phyloP scores from a whole-genome alignment of 1,140 invertebrate species.

The Papilio aristodemus region DNA sequence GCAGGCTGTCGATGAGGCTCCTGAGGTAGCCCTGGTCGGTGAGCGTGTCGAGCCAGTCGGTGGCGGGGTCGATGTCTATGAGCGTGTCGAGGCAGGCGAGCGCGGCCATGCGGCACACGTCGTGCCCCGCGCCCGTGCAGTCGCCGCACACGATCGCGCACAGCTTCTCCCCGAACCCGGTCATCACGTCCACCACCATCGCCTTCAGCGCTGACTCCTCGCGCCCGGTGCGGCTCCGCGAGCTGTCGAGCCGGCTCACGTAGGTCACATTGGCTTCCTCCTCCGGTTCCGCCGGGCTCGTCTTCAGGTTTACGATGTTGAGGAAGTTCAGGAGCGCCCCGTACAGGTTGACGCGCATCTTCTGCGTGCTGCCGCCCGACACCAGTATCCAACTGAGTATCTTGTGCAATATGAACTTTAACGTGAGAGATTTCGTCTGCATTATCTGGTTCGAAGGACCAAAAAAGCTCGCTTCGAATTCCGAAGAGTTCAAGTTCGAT shows the following conservation, averaged over 20 bases:
- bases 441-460: conserved; percentile 70
- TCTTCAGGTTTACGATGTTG: conserved; percentile 85
- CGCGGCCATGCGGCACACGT: conserved; percentile 93
- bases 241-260: conserved; percentile 84
- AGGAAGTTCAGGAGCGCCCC: conserved; percentile 87
- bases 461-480: conserved; percentile 72
- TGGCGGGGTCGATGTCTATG: conserved; percentile 87
- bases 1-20: conserved; percentile 89
- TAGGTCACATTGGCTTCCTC: conserved; percentile 64
- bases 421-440: conserved; percentile 82
- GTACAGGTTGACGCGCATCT: conserved; percentile 92
- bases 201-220: conserved; percentile 69
- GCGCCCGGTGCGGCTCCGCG: conserved; percentile 55
- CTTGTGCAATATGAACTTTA: conserved; percentile 86
- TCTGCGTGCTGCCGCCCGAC: conserved; percentile 87
- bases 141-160: conserved; percentile 92
- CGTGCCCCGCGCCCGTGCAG: conserved; percentile 91
- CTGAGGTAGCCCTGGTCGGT: conserved; percentile 90
- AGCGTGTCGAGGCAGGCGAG: conserved; percentile 90
- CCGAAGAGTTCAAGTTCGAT: conserved; percentile 58
- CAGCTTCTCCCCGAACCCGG: conserved; percentile 88
- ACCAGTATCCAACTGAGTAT: conserved; percentile 87
- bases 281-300: conserved; percentile 59
- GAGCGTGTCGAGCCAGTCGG: conserved; percentile 88
- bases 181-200: conserved; percentile 73